Evolutionary conservation across 2,888 invertebrate genomes (phyloP).

Genomic region (Thumatha senex): DNA sequence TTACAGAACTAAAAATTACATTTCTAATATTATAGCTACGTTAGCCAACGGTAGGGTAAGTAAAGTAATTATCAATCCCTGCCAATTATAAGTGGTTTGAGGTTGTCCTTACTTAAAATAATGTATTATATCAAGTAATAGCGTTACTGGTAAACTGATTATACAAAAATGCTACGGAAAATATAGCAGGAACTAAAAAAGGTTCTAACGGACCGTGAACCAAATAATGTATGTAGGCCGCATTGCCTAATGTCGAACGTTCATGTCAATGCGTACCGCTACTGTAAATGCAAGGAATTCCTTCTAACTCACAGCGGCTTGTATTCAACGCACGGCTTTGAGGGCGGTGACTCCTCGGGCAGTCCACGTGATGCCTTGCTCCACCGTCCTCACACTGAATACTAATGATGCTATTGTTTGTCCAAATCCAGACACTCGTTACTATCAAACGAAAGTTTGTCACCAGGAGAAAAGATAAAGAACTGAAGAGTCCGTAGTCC

Average conservation of each 20-base stretch:
- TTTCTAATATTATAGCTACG: too few relatives aligned
- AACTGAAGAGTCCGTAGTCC: conserved; percentile 1
- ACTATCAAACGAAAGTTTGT: conserved; percentile 64
- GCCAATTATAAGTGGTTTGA: too few relatives aligned
- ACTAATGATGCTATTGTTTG: conserved; percentile 72
- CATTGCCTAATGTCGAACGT: conserved; percentile 66
- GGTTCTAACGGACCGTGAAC: conserved; percentile 65
- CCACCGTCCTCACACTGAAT: conserved; percentile 62
- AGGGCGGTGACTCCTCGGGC: conserved; percentile 77
- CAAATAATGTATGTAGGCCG: conserved; percentile 69
- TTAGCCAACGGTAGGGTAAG: too few relatives aligned
- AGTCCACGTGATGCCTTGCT: conserved; percentile 67
- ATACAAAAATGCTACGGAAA: conserved; percentile 35
- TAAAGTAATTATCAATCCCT: too few relatives aligned
- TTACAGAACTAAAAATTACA: too few relatives aligned
- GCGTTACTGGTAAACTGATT: background rate
- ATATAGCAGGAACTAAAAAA: conserved; percentile 48
- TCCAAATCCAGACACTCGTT: conserved; percentile 54
- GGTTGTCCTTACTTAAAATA: too few relatives aligned
- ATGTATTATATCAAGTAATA: too few relatives aligned
- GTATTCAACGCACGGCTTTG: conserved; percentile 72
- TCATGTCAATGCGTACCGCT: conserved; percentile 60
- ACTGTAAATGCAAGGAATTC: conserved; percentile 63
- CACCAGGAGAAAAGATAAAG: too few relatives aligned
- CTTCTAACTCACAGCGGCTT: conserved; percentile 52